phyloP scores from a whole-genome alignment of 2,797 vertebrate species.

The Amazonetta brasiliensis region DNA sequence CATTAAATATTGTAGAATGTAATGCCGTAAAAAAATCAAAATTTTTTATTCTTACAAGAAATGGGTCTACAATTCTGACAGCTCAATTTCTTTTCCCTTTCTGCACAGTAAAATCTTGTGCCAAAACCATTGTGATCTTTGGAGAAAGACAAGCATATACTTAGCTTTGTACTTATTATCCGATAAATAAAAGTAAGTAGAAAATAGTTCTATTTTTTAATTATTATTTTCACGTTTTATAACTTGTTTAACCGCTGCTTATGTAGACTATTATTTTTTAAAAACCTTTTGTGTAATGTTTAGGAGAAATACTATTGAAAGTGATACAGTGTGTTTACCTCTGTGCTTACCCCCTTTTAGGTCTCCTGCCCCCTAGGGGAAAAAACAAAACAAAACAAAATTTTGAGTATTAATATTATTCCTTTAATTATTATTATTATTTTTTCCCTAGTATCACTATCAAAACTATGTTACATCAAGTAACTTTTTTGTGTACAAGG shows the following conservation, averaged over 20 bases:
- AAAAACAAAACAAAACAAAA: background rate
- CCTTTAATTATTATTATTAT: too few relatives aligned
- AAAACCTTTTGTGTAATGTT: background rate
- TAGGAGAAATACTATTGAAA: background rate
- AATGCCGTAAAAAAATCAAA: background rate
- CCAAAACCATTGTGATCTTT: background rate
- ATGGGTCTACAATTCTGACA: background rate
- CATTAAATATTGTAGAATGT: background rate
- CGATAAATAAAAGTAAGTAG: background rate
- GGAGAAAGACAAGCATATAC: background rate
- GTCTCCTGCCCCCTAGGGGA: too few relatives aligned
- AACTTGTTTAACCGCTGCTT: background rate
- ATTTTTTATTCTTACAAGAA: background rate
- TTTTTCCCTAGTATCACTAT: background rate
- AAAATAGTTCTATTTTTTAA: background rate
- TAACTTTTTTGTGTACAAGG: background rate
- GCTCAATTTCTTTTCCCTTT: background rate
- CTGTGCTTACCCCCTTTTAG: background rate
- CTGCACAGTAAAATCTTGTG: background rate
- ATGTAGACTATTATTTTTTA: background rate
- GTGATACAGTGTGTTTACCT: background rate
- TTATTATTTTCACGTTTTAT: background rate
- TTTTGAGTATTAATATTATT: too few relatives aligned
- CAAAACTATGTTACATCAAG: background rate
- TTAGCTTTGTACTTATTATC: background rate